Conservation (phyloP, 2,113 vertebrate genomes). For the Pandion haliaetus region DNA sequence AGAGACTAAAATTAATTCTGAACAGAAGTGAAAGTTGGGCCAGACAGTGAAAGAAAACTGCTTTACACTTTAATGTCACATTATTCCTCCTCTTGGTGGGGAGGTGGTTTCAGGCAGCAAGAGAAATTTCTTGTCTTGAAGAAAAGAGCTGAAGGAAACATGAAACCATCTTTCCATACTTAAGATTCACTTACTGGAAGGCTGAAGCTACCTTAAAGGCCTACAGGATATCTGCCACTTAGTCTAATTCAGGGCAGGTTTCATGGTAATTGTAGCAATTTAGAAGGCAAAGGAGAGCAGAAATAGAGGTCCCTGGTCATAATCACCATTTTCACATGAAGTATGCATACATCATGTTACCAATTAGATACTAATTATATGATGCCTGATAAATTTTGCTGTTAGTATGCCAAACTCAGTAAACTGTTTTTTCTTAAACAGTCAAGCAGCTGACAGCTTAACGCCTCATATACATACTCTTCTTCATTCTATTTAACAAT, state of each 20-base stretch:
- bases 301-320: background rate
- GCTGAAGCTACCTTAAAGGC: background rate
- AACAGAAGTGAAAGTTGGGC: background rate
- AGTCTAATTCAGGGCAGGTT: background rate
- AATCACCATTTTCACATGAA: background rate
- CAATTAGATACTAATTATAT: background rate
- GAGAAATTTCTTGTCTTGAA: background rate
- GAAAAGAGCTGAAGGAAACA: background rate
- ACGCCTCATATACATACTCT: rapidly evolving
- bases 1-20: background rate
- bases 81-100: background rate
- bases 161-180: background rate
- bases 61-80: rapidly evolving
- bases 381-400: background rate
- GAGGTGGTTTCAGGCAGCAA: background rate
- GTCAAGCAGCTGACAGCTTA: background rate
- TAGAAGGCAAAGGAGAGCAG: background rate
- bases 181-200: background rate
- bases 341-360: background rate
- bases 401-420: background rate
- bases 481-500: background rate
- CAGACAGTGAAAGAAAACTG: background rate
- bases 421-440: background rate
- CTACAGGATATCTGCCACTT: background rate
- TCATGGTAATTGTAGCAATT: background rate